These are phyloP conservation scores for Poicephalus meyeri DNA, from an alignment of 2,113 vertebrate species.

Conservation along the genomic window DNA sequence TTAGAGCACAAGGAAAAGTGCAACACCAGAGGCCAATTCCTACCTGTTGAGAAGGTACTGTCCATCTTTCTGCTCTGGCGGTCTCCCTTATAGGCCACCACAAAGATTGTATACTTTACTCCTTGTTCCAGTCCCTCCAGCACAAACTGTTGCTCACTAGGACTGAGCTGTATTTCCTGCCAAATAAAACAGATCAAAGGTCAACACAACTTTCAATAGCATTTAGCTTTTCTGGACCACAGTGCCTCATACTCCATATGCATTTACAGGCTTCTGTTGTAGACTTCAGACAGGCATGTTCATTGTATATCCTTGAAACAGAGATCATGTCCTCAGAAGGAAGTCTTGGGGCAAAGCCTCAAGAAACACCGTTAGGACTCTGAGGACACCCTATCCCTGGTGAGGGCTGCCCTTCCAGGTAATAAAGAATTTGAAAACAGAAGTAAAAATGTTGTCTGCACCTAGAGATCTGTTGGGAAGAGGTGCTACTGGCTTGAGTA, in stretches of 20 bases:
- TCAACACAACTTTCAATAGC: neutral
- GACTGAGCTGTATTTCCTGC: constrained; percentile 73
- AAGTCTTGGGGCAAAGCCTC: neutral
- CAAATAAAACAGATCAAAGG: neutral
- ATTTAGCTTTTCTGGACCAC: neutral
- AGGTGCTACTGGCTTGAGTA: too few species aligned
- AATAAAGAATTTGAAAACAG: neutral
- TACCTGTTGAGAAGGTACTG: constrained; percentile 82
- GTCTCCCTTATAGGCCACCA: constrained; percentile 80
- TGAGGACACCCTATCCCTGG: neutral
- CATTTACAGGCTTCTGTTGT: neutral
- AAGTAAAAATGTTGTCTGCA: neutral
- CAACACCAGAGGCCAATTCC: neutral
- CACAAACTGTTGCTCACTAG: constrained; percentile 63
- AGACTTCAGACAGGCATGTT: neutral
- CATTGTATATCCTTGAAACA: neutral
- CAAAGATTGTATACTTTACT: constrained; percentile 72
- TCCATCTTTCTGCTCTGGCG: constrained; percentile 75
- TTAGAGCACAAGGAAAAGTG: neutral
- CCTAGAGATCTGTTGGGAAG: neutral
- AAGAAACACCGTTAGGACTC: neutral
- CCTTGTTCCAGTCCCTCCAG: constrained; percentile 77
- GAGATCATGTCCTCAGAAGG: neutral
- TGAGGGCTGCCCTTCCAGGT: neutral
- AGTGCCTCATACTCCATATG: neutral